A percentile compares a stretch with the other conserved stretches of the same genome.
Conservation (phyloP, 2,797 vertebrate genomes). For the Sebastes flavidus region DNA sequence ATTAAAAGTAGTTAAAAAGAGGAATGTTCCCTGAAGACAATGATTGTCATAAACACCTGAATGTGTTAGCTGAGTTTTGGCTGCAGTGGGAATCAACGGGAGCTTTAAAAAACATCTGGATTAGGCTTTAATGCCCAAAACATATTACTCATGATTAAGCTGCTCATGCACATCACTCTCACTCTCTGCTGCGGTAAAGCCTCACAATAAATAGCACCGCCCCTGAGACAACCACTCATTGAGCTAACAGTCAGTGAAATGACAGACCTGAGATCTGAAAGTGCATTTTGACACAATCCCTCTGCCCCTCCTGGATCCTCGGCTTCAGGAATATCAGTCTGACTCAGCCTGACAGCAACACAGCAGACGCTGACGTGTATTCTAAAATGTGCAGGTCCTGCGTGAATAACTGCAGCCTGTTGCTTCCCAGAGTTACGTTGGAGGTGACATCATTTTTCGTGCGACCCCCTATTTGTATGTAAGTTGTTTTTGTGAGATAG, state of each 20-base stretch:
- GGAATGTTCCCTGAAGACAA: background rate
- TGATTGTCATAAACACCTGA: background rate
- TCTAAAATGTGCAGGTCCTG: background rate
- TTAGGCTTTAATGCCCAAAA: background rate
- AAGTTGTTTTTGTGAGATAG: slow-evolving; percentile 13
- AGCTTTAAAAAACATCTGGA: background rate
- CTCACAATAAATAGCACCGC: background rate
- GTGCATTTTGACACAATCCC: slow-evolving; percentile 9
- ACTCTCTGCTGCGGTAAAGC: background rate
- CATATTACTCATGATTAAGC: background rate
- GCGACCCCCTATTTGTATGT: background rate
- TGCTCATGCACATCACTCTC: background rate
- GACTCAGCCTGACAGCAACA: slow-evolving; percentile 29
- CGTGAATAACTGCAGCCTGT: slow-evolving; percentile 1
- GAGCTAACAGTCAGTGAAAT: background rate
- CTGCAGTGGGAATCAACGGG: background rate
- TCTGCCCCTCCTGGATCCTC: background rate
- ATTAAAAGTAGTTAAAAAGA: background rate
- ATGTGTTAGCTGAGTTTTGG: background rate
- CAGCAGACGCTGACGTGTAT: slow-evolving; percentile 23
- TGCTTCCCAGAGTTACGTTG: background rate
- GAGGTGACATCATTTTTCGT: slow-evolving; percentile 15
- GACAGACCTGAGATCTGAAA: slow-evolving; percentile 11
- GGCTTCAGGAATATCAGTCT: slow-evolving; percentile 15
- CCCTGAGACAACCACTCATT: background rate